A percentile compares a stretch with the other conserved stretches of the same genome.
These are phyloP conservation scores for Huso huso DNA, from an alignment of 2,797 vertebrate genomes.

Conservation along the genomic window DNA sequence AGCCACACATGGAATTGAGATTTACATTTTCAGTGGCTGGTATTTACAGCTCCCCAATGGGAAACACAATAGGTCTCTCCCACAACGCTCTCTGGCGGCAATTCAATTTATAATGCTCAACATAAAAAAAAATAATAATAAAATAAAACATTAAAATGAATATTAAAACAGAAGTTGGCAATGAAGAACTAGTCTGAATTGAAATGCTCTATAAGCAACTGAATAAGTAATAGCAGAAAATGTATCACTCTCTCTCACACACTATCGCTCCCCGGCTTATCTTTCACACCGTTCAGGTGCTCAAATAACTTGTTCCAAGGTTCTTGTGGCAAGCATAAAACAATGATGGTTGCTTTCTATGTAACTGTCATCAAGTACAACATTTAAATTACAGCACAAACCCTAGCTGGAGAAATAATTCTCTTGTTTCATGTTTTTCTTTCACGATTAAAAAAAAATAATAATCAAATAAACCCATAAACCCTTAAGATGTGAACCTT, in stretches of 20 bases:
- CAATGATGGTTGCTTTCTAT: conserved; percentile 30
- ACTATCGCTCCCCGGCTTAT: too few species aligned
- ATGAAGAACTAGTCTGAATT: conserved; percentile 53
- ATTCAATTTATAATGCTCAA: conserved; percentile 42
- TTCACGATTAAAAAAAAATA: conserved; percentile 10
- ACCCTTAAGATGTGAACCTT: too few species aligned
- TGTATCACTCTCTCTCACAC: conserved; percentile 27
- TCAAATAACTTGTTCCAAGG: conserved; percentile 16
- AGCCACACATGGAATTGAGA: conserved; percentile 69
- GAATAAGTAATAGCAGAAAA: conserved; percentile 39
- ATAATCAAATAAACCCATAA: conserved; percentile 18
- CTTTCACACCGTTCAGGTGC: conserved; percentile 14
- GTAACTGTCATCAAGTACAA: conserved; percentile 1
- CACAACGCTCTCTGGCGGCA: conserved; percentile 42
- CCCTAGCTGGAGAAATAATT: too few species aligned
- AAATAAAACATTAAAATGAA: conserved; percentile 45
- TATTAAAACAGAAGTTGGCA: conserved; percentile 52
- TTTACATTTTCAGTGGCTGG: conserved; percentile 66
- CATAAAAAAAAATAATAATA: conserved; percentile 10
- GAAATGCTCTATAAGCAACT: conserved; percentile 49
- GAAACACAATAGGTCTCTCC: conserved; percentile 25
- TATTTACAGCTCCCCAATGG: conserved; percentile 37
- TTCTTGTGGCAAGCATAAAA: conserved; percentile 24
- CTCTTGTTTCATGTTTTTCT: conserved; percentile 8
- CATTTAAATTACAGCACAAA: too few species aligned